Base-by-base conservation (phyloP, 2,888 invertebrate genomes). In the Amblyteles armatorius region DNA sequence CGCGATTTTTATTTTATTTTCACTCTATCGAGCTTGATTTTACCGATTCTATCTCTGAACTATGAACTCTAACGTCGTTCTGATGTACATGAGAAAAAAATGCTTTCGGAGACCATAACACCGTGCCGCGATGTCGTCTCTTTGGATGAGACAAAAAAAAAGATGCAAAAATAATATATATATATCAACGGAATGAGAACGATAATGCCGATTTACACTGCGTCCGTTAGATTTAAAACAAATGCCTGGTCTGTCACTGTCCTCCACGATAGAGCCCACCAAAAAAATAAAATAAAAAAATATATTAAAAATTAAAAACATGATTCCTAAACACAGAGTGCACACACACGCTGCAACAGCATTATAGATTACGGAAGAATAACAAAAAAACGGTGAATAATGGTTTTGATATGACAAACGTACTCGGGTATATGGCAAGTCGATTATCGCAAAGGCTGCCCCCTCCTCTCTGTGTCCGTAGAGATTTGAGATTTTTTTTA, bases 381-480 rank as follows among this genome's bases (percentile, higher is more conserved):
- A 44, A 76, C 19, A 63, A 63, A 55, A 40, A 67, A 78, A 50
- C 13, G 63, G 50, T 11, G 71, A 74, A 65, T 48, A 80, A 29
- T 48, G 40, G 26, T 65, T 68, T 11, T 13, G 40, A 73, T 16
- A 73, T 33, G 57, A 73, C 57, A 73, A 73, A 44, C 57, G 40
- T 60, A 73, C 40, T 73, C 44, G 22, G 57, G 16, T n/a, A 74
- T 44, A 63, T 60, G 60, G 29, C 52, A 57, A 50, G 33, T 71
- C 71, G 63, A 79, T 71, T 36, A 19, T 60, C 44, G 36, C 50
- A 78, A 69, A 68, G 57, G 33, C 74, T 76, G 52, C 57, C 74
- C 85, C 19, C 65, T 73, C 65, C 79, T 82, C 74, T 74, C 82
- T 71, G 79, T 71, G 79, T 76, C 74, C 82, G 50, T 52, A 82